Evolutionary conservation across 2,113 vertebrate species (phyloP).

Genomic region (Blennius ocellaris): DNA sequence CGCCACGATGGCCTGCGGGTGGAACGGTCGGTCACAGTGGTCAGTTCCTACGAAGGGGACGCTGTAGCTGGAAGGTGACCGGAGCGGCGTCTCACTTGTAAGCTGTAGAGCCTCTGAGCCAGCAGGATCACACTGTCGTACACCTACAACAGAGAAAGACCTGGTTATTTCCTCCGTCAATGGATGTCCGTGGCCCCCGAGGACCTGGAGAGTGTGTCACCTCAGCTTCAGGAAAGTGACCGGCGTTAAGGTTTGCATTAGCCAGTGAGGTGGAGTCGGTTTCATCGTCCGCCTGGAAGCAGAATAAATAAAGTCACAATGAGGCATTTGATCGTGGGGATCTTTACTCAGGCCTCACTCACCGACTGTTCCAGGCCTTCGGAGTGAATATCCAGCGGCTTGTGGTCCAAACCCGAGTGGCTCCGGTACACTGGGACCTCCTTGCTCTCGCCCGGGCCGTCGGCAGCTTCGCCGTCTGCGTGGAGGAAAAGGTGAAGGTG

Average conservation of each 20-base stretch:
- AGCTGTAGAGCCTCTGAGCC: constrained; percentile 85
- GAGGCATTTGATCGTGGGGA: background rate
- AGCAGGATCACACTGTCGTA: constrained; percentile 82
- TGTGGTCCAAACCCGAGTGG: constrained; percentile 55
- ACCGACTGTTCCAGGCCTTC: constrained; percentile 70
- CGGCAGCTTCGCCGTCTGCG: constrained; percentile 78
- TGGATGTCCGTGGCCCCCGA: too few species aligned
- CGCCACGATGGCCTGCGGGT: constrained; percentile 81
- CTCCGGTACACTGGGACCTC: constrained; percentile 58
- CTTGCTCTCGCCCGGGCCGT: constrained; percentile 54
- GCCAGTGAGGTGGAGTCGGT: background rate
- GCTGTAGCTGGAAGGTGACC: background rate
- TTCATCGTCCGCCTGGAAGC: constrained; percentile 66
- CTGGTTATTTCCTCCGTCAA: background rate
- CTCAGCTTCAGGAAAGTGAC: constrained; percentile 41
- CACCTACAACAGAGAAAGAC: constrained; percentile 77
- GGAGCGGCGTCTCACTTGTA: constrained; percentile 82
- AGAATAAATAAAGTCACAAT: background rate
- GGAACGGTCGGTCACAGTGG: background rate
- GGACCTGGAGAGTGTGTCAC: constrained; percentile 27
- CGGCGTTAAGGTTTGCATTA: background rate
- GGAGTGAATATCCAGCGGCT: constrained; percentile 44
- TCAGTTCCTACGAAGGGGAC: background rate
- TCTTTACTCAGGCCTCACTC: constrained; percentile 17
- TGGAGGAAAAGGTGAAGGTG: background rate